Evolutionary conservation across 2,888 invertebrate genomes (phyloP).

Genomic region (Trachelus stipa): DNA sequence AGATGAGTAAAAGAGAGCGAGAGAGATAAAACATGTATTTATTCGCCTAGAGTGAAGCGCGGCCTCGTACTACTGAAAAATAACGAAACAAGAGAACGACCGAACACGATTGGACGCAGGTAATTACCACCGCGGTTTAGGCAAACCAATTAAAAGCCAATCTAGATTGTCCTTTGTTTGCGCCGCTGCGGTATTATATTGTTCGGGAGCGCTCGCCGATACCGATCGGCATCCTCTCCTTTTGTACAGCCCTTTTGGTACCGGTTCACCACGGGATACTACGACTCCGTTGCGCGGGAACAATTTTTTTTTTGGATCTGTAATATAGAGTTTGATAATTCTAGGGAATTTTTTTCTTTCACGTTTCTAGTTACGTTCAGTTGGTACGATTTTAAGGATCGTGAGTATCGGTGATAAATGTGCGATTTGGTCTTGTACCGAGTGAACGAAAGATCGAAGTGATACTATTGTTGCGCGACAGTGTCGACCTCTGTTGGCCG

Average conservation of each 20-base stretch:
- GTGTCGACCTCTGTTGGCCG: constrained; percentile 4
- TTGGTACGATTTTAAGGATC: background rate
- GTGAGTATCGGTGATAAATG: background rate
- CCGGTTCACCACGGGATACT: background rate
- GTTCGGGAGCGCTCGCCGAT: constrained; percentile 16
- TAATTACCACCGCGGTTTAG: constrained; percentile 39
- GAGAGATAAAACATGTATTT: background rate
- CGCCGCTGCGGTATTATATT: constrained; percentile 25
- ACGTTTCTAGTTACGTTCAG: background rate
- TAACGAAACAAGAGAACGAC: constrained; percentile 18
- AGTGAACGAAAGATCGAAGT: background rate
- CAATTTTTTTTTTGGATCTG: background rate
- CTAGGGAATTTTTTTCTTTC: background rate
- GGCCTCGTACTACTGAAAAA: constrained; percentile 21
- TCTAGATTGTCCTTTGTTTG: constrained; percentile 37
- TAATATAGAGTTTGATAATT: background rate
- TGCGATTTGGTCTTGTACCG: background rate
- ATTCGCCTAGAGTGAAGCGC: background rate
- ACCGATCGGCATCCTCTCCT: constrained; percentile 12
- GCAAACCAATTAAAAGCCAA: constrained; percentile 42
- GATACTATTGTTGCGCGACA: background rate
- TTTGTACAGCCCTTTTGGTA: background rate
- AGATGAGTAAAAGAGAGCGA: background rate
- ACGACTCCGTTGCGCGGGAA: background rate
- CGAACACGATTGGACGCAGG: constrained; percentile 22